phyloP scores from a whole-genome alignment of 2,797 vertebrate species.

The Lepus townsendii region DNA sequence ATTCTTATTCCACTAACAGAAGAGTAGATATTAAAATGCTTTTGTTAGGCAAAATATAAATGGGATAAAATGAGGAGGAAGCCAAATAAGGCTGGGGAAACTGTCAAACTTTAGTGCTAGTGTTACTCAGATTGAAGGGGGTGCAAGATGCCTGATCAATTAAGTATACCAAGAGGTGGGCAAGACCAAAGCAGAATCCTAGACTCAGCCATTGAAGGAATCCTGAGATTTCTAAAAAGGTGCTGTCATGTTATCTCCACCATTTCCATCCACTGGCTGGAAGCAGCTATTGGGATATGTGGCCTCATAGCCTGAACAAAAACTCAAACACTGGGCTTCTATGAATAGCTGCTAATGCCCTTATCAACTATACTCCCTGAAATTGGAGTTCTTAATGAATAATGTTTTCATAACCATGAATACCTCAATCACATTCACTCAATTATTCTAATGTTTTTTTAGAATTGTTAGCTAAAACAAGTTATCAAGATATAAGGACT shows the following conservation, averaged over 20 bases:
- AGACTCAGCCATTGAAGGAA: neutral
- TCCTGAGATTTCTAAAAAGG: neutral
- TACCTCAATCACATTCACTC: neutral
- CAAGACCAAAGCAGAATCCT: neutral
- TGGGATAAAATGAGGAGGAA: neutral
- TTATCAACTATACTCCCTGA: neutral
- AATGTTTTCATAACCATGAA: neutral
- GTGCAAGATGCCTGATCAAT: neutral
- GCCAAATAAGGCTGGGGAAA: too few species aligned
- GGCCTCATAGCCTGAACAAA: neutral
- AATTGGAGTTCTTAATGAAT: neutral
- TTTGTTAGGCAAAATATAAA: neutral
- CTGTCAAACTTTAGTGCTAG: neutral
- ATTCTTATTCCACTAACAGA: neutral
- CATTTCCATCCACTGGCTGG: neutral
- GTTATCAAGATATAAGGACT: neutral
- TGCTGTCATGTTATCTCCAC: neutral
- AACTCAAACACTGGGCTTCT: neutral
- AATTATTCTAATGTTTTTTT: neutral
- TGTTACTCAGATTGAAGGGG: too few species aligned
- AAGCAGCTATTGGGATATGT: too few species aligned
- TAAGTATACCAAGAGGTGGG: neutral
- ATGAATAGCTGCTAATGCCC: neutral
- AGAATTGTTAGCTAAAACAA: neutral
- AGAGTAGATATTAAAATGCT: neutral